A percentile compares a stretch with the other conserved stretches of the same genome.
Conservation (phyloP, 2,113 vertebrate species). For the Labeo rohita region DNA sequence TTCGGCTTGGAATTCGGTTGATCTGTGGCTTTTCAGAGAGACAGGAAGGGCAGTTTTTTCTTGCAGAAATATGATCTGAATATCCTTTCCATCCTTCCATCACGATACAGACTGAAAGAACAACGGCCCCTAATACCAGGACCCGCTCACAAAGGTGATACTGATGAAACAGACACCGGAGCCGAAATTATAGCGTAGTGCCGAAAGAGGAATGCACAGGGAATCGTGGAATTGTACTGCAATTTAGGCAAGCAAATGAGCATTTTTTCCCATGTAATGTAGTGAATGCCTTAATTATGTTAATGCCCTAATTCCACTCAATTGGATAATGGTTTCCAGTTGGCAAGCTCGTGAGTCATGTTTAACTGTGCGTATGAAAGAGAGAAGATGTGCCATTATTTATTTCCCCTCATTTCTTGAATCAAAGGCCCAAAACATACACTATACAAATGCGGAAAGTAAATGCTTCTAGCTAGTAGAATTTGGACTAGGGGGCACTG, state of each 20-base stretch:
- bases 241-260: constrained; percentile 66
- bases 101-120: constrained; percentile 62
- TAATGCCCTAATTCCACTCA: constrained; percentile 59
- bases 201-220: constrained; percentile 65
- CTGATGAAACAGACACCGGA: constrained; percentile 72
- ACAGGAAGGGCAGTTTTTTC: constrained; percentile 66
- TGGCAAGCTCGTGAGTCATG: constrained; percentile 51
- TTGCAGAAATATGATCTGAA: constrained; percentile 73
- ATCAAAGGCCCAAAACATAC: constrained; percentile 3
- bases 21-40: constrained; percentile 61
- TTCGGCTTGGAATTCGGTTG: constrained; percentile 70
- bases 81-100: constrained; percentile 71
- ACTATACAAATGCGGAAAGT: background rate
- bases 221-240: constrained; percentile 64
- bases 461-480: background rate
- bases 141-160: constrained; percentile 55
- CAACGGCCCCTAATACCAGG: constrained; percentile 56
- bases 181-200: constrained; percentile 69
- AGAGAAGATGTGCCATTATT: constrained; percentile 32
- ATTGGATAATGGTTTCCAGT: constrained; percentile 62
- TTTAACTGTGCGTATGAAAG: constrained; percentile 52
- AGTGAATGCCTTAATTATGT: constrained; percentile 62
- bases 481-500: background rate
- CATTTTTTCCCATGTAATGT: constrained; percentile 35
- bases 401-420: constrained; percentile 15